Evolutionary conservation across 2,888 invertebrate genomes (phyloP).

Genomic region (Cheilosia vulpina): DNA sequence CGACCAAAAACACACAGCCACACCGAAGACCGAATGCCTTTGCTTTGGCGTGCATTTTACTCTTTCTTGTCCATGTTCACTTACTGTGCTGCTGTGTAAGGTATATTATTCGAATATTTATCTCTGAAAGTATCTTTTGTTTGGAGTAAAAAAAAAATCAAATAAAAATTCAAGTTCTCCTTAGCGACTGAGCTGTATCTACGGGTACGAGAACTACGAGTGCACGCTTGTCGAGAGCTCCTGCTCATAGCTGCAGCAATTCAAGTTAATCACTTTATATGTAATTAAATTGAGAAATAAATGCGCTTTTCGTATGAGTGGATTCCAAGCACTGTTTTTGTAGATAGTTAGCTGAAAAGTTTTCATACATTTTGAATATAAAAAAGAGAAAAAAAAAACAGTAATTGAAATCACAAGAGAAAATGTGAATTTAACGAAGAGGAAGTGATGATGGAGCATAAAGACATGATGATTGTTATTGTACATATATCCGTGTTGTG

Average conservation of each 20-base stretch:
- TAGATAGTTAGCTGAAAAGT: constrained; percentile 41
- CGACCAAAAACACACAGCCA: constrained; percentile 29
- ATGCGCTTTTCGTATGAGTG: constrained; percentile 62
- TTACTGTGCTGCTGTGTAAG: constrained; percentile 16
- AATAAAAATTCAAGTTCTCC: constrained; percentile 34
- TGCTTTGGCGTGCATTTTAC: constrained; percentile 68
- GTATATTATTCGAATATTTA: constrained; percentile 38
- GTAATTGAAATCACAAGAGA: background rate
- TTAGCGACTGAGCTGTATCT: constrained; percentile 32
- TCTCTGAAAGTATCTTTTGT: constrained; percentile 69
- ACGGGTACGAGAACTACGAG: background rate
- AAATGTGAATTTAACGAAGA: constrained; percentile 38
- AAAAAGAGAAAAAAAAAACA: background rate
- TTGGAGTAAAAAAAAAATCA: constrained; percentile 31
- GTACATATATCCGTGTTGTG: background rate
- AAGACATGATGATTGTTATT: constrained; percentile 62
- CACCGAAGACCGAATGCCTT: background rate
- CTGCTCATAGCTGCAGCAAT: constrained; percentile 47
- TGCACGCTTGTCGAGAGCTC: constrained; percentile 52
- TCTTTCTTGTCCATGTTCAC: constrained; percentile 47
- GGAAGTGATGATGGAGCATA: constrained; percentile 48
- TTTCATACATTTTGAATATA: constrained; percentile 14
- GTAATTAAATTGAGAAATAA: constrained; percentile 74
- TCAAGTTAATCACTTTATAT: constrained; percentile 72
- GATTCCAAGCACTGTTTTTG: constrained; percentile 35